Percentiles rank a stretch among this genome's conserved stretches.
These are phyloP conservation scores for Pipistrellus pygmaeus DNA, from an alignment of 2,797 vertebrate genomes.

Conservation along the genomic window DNA sequence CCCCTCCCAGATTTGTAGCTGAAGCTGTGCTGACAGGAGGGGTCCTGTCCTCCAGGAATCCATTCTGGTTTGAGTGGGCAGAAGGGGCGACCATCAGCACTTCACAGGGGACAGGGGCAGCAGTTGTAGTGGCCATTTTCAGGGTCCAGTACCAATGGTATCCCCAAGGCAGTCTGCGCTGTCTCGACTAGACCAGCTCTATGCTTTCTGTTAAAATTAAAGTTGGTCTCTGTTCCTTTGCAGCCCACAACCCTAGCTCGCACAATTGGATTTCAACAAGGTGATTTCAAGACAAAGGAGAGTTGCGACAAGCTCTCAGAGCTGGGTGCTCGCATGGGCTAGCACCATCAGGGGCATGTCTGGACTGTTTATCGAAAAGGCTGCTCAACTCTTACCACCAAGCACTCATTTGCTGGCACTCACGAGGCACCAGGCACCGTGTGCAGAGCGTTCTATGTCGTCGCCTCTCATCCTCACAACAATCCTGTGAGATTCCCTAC, in stretches of 20 bases:
- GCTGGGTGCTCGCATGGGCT: not conserved
- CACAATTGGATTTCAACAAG: not conserved
- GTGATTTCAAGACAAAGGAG: not conserved
- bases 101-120: not conserved
- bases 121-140: not conserved
- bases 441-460: not conserved
- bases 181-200: not conserved
- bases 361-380: not conserved
- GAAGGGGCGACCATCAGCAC: not conserved
- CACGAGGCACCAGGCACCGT: rapidly evolving
- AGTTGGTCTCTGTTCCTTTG: not conserved
- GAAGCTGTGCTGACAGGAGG: not conserved
- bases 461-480: not conserved
- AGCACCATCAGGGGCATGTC: not conserved
- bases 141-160: not conserved
- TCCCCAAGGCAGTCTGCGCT: not conserved
- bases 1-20: not conserved
- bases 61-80: not conserved
- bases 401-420: not conserved
- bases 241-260: not conserved
- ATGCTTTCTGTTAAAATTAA: not conserved
- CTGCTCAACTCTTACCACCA: not conserved
- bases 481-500: not conserved
- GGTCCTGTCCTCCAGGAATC: not conserved
- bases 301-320: not conserved